These are phyloP conservation scores for Eospalax fontanierii DNA, from an alignment of 2,797 vertebrate genomes.

Conservation along the genomic window DNA sequence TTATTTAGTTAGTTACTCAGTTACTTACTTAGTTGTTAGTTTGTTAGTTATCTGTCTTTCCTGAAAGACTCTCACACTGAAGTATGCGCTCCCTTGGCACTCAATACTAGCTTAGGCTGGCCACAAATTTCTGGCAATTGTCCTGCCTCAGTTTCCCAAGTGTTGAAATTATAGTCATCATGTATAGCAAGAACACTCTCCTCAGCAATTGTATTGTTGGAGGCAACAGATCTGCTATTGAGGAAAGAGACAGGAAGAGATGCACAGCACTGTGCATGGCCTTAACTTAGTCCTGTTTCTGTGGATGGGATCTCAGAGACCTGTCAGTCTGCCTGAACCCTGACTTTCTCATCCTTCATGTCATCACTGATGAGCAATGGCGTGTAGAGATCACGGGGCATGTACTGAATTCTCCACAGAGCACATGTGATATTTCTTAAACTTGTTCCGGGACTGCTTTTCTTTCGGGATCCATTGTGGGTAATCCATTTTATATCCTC, in stretches of 20 bases:
- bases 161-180: background rate
- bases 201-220: conserved; percentile 22
- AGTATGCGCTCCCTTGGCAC: background rate
- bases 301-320: conserved; percentile 19
- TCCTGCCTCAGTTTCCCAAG: background rate
- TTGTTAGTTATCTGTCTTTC: no score
- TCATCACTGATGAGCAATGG: background rate
- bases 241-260: conserved; percentile 7
- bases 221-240: conserved; percentile 64
- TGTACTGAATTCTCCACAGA: background rate
- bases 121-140: background rate
- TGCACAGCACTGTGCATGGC: conserved; percentile 51
- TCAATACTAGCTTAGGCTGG: background rate
- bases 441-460: background rate
- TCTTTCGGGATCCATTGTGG: background rate
- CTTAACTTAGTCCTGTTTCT: conserved; percentile 63
- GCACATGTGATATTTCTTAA: background rate
- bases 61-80: no score
- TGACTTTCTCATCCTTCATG: background rate
- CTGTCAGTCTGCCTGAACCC: background rate
- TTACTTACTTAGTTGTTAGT: no score
- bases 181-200: conserved; percentile 2
- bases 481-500: background rate
- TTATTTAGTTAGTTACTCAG: no score
- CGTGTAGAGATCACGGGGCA: background rate